phyloP scores from a whole-genome alignment of 1,140 invertebrate genomes.

The Polyergus mexicanus region DNA sequence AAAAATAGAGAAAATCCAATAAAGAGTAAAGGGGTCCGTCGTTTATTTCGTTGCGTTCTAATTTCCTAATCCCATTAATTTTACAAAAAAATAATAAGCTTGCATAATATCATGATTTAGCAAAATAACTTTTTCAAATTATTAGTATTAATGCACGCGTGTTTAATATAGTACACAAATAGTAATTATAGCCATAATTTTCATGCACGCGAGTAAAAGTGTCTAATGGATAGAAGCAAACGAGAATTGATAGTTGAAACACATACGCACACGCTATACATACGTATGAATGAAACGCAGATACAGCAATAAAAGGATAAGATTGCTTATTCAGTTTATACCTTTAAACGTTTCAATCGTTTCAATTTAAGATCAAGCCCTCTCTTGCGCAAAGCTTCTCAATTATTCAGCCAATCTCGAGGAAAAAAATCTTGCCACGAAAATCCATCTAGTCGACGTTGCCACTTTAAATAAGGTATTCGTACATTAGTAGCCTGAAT shows the following conservation, averaged over 20 bases:
- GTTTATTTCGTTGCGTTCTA: constrained; percentile 40
- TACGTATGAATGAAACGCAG: background rate
- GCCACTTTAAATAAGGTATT: constrained; percentile 23
- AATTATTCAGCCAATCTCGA: constrained; percentile 25
- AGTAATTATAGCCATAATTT: constrained; percentile 2
- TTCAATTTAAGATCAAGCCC: background rate
- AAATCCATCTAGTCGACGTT: background rate
- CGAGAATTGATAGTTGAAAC: background rate
- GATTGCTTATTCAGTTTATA: constrained; percentile 14
- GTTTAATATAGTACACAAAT: background rate
- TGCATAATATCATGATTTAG: constrained; percentile 18
- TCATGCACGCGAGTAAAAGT: constrained; percentile 18
- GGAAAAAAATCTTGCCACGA: background rate
- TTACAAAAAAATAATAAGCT: constrained; percentile 8
- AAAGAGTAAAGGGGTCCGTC: background rate
- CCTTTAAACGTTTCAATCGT: background rate
- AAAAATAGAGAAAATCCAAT: background rate
- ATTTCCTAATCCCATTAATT: constrained; percentile 37
- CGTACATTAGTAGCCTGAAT: constrained; percentile 29
- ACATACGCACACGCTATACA: too few relatives aligned
- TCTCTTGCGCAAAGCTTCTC: background rate
- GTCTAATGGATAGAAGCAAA: background rate
- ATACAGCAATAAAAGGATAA: background rate
- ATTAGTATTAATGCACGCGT: background rate
- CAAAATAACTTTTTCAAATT: constrained; percentile 3